phyloP scores from a whole-genome alignment of 2,797 vertebrate genomes.

The Gephyroberyx darwinii region DNA sequence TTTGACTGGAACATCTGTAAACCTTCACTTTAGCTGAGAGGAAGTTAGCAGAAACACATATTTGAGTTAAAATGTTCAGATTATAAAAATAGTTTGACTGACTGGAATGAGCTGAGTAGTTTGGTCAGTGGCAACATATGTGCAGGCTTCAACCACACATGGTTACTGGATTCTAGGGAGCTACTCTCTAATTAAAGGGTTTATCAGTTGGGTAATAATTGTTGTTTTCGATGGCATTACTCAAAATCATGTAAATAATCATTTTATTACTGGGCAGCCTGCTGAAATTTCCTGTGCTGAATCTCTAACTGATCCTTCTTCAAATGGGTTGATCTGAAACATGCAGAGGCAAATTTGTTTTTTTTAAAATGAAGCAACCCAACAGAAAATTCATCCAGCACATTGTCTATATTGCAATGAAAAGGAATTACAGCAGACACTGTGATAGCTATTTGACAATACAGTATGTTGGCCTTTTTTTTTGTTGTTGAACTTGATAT shows the following conservation, averaged over 20 bases:
- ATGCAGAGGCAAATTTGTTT: conserved; percentile 48
- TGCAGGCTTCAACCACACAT: conserved; percentile 27
- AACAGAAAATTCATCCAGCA: conserved; percentile 29
- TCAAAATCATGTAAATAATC: neutral
- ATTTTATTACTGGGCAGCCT: conserved; percentile 7
- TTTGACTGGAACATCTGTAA: conserved; percentile 36
- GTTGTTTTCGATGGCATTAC: conserved; percentile 26
- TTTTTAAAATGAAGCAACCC: conserved; percentile 18
- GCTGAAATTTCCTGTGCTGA: conserved; percentile 8
- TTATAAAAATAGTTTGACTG: conserved; percentile 33
- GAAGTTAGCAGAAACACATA: conserved; percentile 16
- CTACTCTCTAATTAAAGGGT: conserved; percentile 32
- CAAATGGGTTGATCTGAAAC: conserved; percentile 40
- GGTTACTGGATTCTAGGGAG: conserved; percentile 3
- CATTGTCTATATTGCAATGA: conserved; percentile 39
- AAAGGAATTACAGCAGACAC: conserved; percentile 42
- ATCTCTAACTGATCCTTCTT: conserved; percentile 8
- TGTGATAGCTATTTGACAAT: conserved; percentile 60
- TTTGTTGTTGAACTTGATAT: conserved; percentile 42
- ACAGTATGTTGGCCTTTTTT: conserved; percentile 28
- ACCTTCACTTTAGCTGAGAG: conserved; percentile 27
- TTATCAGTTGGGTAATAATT: conserved; percentile 14
- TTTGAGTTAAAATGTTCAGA: conserved; percentile 28
- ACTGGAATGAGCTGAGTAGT: conserved; percentile 42
- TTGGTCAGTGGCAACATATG: conserved; percentile 53